phyloP scores from a whole-genome alignment of 2,797 vertebrate species.

The Rhinichthys osculus region DNA sequence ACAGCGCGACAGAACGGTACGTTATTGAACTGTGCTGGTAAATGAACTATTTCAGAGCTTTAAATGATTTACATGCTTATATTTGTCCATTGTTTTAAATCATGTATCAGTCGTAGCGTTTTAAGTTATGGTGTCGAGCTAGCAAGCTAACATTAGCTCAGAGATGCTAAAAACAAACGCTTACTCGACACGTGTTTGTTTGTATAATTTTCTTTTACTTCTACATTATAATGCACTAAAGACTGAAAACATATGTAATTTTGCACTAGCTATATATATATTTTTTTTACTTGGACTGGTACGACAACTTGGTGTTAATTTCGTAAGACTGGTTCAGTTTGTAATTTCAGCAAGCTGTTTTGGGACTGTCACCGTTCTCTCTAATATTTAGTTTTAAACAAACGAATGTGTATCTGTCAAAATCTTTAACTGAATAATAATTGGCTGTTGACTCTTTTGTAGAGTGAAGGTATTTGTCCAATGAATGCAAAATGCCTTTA shows the following conservation, averaged over 20 bases:
- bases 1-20: constrained; percentile 12
- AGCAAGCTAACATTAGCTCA: constrained; percentile 33
- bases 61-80: not conserved
- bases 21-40: not conserved
- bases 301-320: not conserved
- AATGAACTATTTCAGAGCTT: not conserved
- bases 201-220: not conserved
- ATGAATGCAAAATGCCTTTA: not conserved
- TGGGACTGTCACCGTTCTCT: not conserved
- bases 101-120: not conserved
- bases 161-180: constrained; percentile 44
- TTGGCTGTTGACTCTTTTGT: not conserved
- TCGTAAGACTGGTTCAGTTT: not conserved
- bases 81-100: not conserved
- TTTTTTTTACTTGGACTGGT: not conserved
- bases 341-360: not conserved
- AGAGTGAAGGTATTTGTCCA: not conserved
- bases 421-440: not conserved
- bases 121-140: not conserved
- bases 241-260: not conserved
- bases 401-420: not conserved
- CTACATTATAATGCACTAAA: not conserved
- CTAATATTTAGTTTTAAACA: not conserved
- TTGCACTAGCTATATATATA: too few relatives aligned
- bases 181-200: not conserved